These are phyloP conservation scores for Drosophila birchii DNA, from an alignment of 2,888 invertebrate species.

Conservation along the genomic window DNA sequence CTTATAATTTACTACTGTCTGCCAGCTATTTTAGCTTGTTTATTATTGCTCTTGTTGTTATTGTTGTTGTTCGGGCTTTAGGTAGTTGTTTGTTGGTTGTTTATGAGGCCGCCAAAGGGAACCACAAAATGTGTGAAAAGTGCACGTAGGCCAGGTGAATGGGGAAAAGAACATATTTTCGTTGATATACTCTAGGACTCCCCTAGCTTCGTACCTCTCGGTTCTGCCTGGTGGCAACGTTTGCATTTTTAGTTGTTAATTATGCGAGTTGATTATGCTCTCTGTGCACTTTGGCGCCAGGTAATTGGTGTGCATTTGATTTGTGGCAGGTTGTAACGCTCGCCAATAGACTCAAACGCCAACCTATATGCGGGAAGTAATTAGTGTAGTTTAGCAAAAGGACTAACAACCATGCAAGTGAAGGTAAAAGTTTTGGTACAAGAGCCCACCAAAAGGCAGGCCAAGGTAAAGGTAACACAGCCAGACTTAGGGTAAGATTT, in stretches of 20 bases:
- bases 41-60: slow-evolving; percentile 49
- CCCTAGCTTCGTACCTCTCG: not conserved
- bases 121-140: slow-evolving; percentile 78
- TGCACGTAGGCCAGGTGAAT: slow-evolving; percentile 62
- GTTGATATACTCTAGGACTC: slow-evolving; percentile 55
- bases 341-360: slow-evolving; percentile 55
- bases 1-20: slow-evolving; percentile 78
- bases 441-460: slow-evolving; percentile 33
- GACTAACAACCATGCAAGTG: slow-evolving; percentile 59
- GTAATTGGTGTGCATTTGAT: slow-evolving; percentile 80
- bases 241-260: slow-evolving; percentile 79
- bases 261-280: slow-evolving; percentile 78
- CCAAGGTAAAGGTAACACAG: slow-evolving; percentile 39
- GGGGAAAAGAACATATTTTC: slow-evolving; percentile 57
- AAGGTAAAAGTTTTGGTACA: slow-evolving; percentile 64
- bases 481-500: not conserved
- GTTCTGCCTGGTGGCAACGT: slow-evolving; percentile 32
- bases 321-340: slow-evolving; percentile 76
- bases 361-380: slow-evolving; percentile 67
- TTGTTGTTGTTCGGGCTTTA: slow-evolving; percentile 32
- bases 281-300: slow-evolving; percentile 76
- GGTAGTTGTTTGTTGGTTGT: slow-evolving; percentile 53
- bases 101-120: slow-evolving; percentile 55
- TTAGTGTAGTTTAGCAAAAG: slow-evolving; percentile 74
- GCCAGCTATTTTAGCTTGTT: slow-evolving; percentile 67